Base-by-base conservation (phyloP, 2,888 invertebrate species). In the Chrysodeixis includens region DNA sequence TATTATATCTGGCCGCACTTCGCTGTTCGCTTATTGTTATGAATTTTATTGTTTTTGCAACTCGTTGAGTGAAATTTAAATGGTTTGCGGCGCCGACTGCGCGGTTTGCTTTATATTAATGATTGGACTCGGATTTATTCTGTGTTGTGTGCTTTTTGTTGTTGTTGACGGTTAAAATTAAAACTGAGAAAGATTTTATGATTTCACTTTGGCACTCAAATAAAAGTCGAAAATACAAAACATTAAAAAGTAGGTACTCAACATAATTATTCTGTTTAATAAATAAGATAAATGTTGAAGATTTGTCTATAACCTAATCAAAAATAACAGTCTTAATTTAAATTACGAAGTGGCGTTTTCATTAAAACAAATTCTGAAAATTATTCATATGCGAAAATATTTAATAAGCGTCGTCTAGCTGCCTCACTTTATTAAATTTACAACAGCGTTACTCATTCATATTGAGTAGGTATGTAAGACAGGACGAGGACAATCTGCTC, bases 401-500 rank as follows among this genome's bases (percentile, higher is more conserved):
- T 14, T 10, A 14, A 22, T 52, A 26, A 20, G 22, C 20, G 14
- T 20, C 20, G 51, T 22, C 30, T 51, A 2, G 57, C 22, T 30
- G 7, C 56, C 46, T 44, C 8, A 35, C 51, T 26, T 49, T 30
- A 51, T 46, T 52, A 66, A 62, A 66, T 66, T 40, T n/a, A 40
- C 62, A 30, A 75, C 56, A 66, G 51, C 30, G 59, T 49, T 70
- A 18, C 20, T 44, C 56, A 56, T 57, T 66, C 56, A 16, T 46
- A 22, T 55, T 57, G 16, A 69, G 30, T 16, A 55, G 12, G 32
- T 1, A 59, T 55, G 32, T 32, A 54, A 32, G 59, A 54, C 66
- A 60, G 60, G 75, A n/a, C n/a, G 76, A 26, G 51, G 53, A 71
- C 55, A 16, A 16, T n/a, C 32, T 12, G 52, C 22, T 60, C 56